phyloP scores from a whole-genome alignment of 2,888 invertebrate species.

The Eucera pruinosa region DNA sequence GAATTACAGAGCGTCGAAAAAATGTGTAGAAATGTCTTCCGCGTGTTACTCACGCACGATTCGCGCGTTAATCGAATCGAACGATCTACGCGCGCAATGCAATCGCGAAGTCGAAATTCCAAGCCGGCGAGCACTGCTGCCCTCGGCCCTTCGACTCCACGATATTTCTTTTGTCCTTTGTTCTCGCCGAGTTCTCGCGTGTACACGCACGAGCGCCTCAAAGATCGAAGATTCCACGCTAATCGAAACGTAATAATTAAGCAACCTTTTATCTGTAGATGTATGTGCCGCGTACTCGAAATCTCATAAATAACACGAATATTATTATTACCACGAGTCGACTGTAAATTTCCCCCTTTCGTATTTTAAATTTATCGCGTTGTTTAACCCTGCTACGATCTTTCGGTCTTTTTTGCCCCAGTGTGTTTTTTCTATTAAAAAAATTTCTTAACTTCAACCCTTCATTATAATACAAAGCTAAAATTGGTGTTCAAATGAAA shows the following conservation, averaged over 20 bases:
- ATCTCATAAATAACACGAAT: conserved; percentile 7
- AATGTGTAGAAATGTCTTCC: conserved; percentile 61
- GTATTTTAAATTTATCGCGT: not conserved
- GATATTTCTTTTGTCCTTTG: conserved; percentile 60
- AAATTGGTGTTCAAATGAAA: too few relatives aligned
- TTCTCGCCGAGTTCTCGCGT: conserved; percentile 47
- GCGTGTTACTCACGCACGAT: conserved; percentile 58
- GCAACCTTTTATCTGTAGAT: conserved; percentile 30
- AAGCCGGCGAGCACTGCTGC: conserved; percentile 24
- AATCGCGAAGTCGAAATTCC: conserved; percentile 62
- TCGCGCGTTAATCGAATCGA: conserved; percentile 57
- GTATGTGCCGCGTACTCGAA: not conserved
- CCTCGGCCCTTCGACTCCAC: conserved; percentile 40
- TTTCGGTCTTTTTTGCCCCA: too few relatives aligned
- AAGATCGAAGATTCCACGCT: conserved; percentile 70
- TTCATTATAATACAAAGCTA: too few relatives aligned
- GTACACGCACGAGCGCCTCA: conserved; percentile 32
- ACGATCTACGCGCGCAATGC: conserved; percentile 58
- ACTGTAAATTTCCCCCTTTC: not conserved
- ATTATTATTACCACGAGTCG: not conserved
- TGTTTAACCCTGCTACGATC: too few relatives aligned
- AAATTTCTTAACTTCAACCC: too few relatives aligned
- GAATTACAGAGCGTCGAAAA: conserved; percentile 43
- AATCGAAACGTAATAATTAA: conserved; percentile 79
- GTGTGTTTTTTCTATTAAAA: too few relatives aligned